Percentiles rank a stretch among this genome's conserved stretches.
phyloP scores from a whole-genome alignment of 2,888 invertebrate genomes.

The Eumacrocentrus americanus region DNA sequence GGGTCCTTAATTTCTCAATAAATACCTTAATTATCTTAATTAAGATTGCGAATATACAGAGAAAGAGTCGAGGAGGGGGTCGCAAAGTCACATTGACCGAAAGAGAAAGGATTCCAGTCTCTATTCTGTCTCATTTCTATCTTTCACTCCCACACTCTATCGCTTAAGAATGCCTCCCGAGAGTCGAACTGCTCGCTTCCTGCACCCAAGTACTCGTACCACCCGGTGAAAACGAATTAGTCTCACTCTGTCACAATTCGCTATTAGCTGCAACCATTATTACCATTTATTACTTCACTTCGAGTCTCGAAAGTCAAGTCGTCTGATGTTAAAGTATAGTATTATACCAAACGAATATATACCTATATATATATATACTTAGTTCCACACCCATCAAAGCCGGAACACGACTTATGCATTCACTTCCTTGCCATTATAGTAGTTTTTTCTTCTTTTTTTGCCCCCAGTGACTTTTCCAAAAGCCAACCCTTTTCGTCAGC shows the following conservation, averaged over 20 bases:
- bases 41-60: slow-evolving; percentile 40
- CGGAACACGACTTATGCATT: not conserved
- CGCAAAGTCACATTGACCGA: slow-evolving; percentile 32
- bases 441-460: not conserved
- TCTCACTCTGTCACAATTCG: slow-evolving; percentile 21
- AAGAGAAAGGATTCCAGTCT: slow-evolving; percentile 13
- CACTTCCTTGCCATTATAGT: not conserved
- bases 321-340: not conserved
- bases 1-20: slow-evolving; percentile 41
- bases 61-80: slow-evolving; percentile 4
- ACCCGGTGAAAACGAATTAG: slow-evolving; percentile 23
- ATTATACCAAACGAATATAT: not conserved
- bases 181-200: slow-evolving; percentile 38
- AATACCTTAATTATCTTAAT: slow-evolving; percentile 53
- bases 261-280: slow-evolving; percentile 12
- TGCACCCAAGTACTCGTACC: slow-evolving; percentile 18
- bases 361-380: too few species aligned
- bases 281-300: slow-evolving; percentile 18
- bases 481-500: slow-evolving; percentile 23
- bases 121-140: slow-evolving; percentile 4
- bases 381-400: not conserved
- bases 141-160: slow-evolving; percentile 13
- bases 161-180: slow-evolving; percentile 19
- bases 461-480: slow-evolving; percentile 5
- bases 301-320: slow-evolving; percentile 3